These are phyloP conservation scores for Oedothorax gibbosus DNA, from an alignment of 1,140 invertebrate species.

Conservation along the genomic window DNA sequence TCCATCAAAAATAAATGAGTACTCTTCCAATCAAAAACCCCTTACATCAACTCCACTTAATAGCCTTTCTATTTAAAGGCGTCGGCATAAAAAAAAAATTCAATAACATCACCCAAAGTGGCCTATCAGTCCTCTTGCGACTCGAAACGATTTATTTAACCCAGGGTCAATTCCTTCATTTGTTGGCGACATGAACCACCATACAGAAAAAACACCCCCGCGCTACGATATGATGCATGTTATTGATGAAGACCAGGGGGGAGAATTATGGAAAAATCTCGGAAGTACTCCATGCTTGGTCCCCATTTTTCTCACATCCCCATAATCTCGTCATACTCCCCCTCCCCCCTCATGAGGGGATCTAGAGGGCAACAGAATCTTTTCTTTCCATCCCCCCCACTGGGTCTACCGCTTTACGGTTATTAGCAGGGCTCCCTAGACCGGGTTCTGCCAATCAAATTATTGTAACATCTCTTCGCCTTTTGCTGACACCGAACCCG, in stretches of 20 bases:
- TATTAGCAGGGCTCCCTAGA: constrained; percentile 50
- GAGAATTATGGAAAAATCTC: constrained; percentile 57
- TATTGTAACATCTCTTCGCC: constrained; percentile 60
- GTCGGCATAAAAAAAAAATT: too few relatives aligned
- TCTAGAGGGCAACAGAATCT: constrained; percentile 30
- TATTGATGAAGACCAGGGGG: constrained; percentile 41
- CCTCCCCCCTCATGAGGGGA: not conserved
- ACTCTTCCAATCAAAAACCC: too few relatives aligned
- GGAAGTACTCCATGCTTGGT: constrained; percentile 30
- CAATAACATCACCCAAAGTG: too few relatives aligned
- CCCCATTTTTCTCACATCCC: constrained; percentile 41
- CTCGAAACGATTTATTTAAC: constrained; percentile 21
- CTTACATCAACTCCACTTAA: too few relatives aligned
- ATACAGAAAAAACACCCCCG: too few relatives aligned
- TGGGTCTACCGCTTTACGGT: constrained; percentile 59
- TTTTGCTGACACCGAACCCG: constrained; percentile 56
- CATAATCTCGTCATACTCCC: constrained; percentile 56
- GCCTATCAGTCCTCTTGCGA: too few relatives aligned
- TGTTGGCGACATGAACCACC: not conserved
- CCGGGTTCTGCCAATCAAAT: constrained; percentile 58
- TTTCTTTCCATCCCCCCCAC: constrained; percentile 30
- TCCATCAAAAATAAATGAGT: too few relatives aligned
- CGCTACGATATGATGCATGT: constrained; percentile 43
- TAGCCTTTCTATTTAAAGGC: too few relatives aligned
- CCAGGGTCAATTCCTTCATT: constrained; percentile 20